These are phyloP conservation scores for Hirtodrosophila alboralis DNA, from an alignment of 2,888 invertebrate species.

Conservation along the genomic window DNA sequence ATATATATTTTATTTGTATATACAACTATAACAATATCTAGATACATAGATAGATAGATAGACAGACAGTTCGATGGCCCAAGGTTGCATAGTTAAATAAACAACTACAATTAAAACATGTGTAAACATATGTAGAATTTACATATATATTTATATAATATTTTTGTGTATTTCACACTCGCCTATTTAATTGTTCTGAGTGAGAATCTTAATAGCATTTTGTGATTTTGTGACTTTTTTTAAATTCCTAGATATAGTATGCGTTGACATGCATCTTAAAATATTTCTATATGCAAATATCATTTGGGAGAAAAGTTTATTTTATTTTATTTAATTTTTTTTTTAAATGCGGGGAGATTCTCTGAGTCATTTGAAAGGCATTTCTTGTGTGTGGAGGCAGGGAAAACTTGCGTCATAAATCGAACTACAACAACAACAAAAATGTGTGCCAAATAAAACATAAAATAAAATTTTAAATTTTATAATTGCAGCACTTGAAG, in stretches of 20 bases:
- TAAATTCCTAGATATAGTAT: slow-evolving; percentile 11
- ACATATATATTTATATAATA: neutral
- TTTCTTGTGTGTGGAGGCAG: slow-evolving; percentile 37
- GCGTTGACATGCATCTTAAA: neutral
- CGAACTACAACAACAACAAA: slow-evolving; percentile 57
- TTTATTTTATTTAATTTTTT: too few relatives aligned
- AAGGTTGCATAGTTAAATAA: slow-evolving; percentile 55
- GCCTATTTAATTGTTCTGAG: slow-evolving; percentile 39
- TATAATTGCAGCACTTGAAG: neutral
- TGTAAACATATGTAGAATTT: slow-evolving; percentile 55
- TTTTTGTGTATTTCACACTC: slow-evolving; percentile 10
- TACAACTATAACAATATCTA: too few relatives aligned
- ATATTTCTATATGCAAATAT: slow-evolving; percentile 8
- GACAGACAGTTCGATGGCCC: slow-evolving; percentile 61
- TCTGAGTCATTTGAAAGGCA: slow-evolving; percentile 52
- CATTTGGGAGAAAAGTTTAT: slow-evolving; percentile 30
- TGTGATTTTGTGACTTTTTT: slow-evolving; percentile 5
- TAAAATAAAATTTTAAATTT: slow-evolving; percentile 18
- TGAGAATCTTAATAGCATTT: slow-evolving; percentile 20
- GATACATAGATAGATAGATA: too few relatives aligned
- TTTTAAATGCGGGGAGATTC: slow-evolving; percentile 18
- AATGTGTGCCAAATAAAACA: slow-evolving; percentile 72
- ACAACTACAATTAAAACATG: slow-evolving; percentile 42
- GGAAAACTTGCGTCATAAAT: slow-evolving; percentile 66
- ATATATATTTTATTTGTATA: too few relatives aligned